Evolutionary conservation across 2,888 invertebrate genomes (phyloP), one percentile per base, ranked within the genome.

Genomic region (Eupithecia subumbrata): DNA sequence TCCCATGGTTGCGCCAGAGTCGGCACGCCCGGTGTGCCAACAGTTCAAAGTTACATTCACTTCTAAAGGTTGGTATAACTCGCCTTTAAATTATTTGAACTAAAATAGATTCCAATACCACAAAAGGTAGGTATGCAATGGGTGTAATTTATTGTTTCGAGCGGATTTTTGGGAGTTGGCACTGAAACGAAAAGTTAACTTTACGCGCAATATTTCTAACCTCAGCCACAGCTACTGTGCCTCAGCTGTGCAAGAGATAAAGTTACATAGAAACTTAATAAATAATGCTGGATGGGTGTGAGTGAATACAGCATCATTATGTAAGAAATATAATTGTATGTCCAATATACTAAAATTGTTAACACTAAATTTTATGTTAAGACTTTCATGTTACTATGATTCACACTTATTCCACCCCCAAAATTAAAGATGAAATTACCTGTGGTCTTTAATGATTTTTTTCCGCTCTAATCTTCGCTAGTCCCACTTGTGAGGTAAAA

Each of bases 1-100:
- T 72, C 69, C 72, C 74, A 72, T 72, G 72, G 66, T 81, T 81
- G 72, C 78, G 74, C 69, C 52, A 79, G 73, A 69, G 45, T 11
- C 30, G 67, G 69, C 77, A 75, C 68, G 76, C 68, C 74, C 76
- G 77, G 43, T 79, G 80, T 77, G 73, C 77, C 75, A 80, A 78
- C 75, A 16, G 69, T 70, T 71, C 74, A 75, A 75, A 77, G 66
- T 63, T 68, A 73, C 80, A 48, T 78, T 80, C 80, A 78, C 80
- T 80, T 78, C 75, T 73, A 74, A 71, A 72, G 70, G 68, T 74
- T 76, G 60, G 25, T 63, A 16, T 30, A 30, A 16, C 64, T 34
- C 34, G 18, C 64, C 64, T 64, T 18, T 16, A 25, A 14, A 60
- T 25, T 11, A 60, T 22, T 60, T 14, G 5, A 14, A 60, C 60